Conservation (phyloP, 2,797 vertebrate genomes). For the Gallinago solitaria region DNA sequence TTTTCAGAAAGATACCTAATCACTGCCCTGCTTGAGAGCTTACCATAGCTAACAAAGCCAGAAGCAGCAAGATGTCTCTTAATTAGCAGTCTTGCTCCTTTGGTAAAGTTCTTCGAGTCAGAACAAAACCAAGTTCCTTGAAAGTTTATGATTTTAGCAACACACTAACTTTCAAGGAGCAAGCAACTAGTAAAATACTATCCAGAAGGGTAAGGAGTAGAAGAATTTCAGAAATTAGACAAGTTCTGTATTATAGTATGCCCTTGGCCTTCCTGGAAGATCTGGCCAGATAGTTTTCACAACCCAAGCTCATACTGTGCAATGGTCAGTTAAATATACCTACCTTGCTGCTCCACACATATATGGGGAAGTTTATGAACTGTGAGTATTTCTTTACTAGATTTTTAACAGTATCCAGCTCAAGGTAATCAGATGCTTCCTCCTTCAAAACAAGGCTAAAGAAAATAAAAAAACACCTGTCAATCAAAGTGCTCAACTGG, state of each 20-base stretch:
- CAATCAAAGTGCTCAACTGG: not conserved
- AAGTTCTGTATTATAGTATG: not conserved
- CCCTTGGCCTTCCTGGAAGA: not conserved
- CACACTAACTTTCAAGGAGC: not conserved
- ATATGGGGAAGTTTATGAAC: conserved; percentile 99
- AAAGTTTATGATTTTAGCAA: not conserved
- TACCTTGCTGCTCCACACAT: conserved; percentile 99
- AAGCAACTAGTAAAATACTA: not conserved
- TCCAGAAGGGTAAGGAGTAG: not conserved
- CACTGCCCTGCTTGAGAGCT: not conserved
- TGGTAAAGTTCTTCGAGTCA: not conserved
- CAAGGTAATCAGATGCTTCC: conserved; percentile 96
- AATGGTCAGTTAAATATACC: not conserved
- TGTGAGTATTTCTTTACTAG: conserved; percentile 97
- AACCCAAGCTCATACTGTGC: not conserved
- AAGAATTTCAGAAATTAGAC: not conserved
- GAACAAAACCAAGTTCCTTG: not conserved
- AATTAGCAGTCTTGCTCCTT: not conserved
- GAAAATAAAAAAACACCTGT: not conserved
- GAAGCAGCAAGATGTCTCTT: not conserved
- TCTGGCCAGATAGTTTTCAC: not conserved
- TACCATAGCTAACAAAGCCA: not conserved
- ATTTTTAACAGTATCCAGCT: conserved; percentile 97
- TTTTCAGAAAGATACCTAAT: not conserved
- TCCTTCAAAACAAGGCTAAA: conserved; percentile 94